Evolutionary conservation across 2,888 invertebrate genomes (phyloP).

Genomic region (Hirtodrosophila duncani): DNA sequence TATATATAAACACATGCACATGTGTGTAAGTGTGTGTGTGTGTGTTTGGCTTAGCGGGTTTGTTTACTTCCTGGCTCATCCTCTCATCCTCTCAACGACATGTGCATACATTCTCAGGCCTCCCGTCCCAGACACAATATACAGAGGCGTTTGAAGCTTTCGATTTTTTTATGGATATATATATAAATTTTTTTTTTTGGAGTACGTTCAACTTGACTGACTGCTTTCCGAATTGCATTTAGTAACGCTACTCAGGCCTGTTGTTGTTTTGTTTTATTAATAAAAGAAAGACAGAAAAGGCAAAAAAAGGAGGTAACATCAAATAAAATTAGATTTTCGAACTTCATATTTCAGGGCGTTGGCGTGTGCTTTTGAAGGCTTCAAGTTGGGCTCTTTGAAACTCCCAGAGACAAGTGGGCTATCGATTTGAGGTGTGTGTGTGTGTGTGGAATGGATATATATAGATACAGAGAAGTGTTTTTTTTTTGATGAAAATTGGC

Average conservation of each 20-base stretch:
- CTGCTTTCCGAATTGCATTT: slow-evolving; percentile 60
- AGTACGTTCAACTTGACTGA: slow-evolving; percentile 70
- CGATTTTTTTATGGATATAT: slow-evolving; percentile 16
- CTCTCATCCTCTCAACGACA: slow-evolving; percentile 32
- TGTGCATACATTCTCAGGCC: slow-evolving; percentile 61
- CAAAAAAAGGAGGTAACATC: slow-evolving; percentile 47
- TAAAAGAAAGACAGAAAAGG: too few species aligned
- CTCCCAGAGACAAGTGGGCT: slow-evolving; percentile 23
- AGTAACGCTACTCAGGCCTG: slow-evolving; percentile 37
- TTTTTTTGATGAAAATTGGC: slow-evolving; percentile 3
- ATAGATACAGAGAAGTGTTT: too few species aligned
- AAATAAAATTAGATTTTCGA: slow-evolving; percentile 70
- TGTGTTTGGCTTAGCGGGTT: slow-evolving; percentile 29
- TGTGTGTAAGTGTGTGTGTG: neutral
- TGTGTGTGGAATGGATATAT: too few species aligned
- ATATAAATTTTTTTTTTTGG: slow-evolving; percentile 27
- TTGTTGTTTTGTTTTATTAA: slow-evolving; percentile 9
- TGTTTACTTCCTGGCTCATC: slow-evolving; percentile 69
- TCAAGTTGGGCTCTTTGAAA: slow-evolving; percentile 6
- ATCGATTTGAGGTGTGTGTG: neutral
- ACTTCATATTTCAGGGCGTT: slow-evolving; percentile 69
- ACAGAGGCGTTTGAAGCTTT: slow-evolving; percentile 52
- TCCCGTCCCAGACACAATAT: too few species aligned
- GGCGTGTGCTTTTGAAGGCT: slow-evolving; percentile 51
- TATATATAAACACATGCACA: too few species aligned